These are phyloP conservation scores for Passer domesticus DNA, from an alignment of 2,113 vertebrate genomes.

Conservation along the genomic window DNA sequence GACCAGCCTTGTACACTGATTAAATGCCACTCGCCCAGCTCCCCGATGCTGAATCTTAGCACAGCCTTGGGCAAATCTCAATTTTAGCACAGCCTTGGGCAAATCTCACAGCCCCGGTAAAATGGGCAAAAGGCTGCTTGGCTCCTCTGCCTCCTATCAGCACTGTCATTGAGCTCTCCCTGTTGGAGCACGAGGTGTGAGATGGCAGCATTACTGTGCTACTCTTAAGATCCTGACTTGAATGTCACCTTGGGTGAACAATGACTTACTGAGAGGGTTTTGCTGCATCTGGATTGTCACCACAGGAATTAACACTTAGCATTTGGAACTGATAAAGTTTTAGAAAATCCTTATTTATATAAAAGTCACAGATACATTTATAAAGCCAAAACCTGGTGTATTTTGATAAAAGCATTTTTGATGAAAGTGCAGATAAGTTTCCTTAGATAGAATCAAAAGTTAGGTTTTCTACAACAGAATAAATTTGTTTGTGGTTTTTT, in stretches of 20 bases:
- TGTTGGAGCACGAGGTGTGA: not conserved
- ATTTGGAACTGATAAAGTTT: not conserved
- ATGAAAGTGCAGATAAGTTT: not conserved
- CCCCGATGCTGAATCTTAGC: not conserved
- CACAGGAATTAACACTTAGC: not conserved
- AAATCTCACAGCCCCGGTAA: not conserved
- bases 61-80: not conserved
- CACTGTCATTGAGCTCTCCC: not conserved
- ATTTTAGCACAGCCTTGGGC: not conserved
- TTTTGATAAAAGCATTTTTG: not conserved
- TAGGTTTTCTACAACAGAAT: not conserved
- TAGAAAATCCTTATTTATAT: not conserved
- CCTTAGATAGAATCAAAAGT: not conserved
- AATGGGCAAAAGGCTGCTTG: not conserved
- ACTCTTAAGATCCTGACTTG: not conserved
- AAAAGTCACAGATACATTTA: not conserved
- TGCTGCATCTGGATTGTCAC: not conserved
- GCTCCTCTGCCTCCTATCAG: not conserved
- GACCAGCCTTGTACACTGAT: not conserved
- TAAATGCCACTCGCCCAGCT: not conserved
- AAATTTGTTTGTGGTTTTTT: not conserved
- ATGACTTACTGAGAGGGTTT: not conserved
- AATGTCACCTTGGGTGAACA: constrained; percentile 49
- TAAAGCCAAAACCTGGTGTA: not conserved
- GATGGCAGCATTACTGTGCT: not conserved